Evolutionary conservation across 1,140 invertebrate species (phyloP).

Genomic region (Episyrphus balteatus): DNA sequence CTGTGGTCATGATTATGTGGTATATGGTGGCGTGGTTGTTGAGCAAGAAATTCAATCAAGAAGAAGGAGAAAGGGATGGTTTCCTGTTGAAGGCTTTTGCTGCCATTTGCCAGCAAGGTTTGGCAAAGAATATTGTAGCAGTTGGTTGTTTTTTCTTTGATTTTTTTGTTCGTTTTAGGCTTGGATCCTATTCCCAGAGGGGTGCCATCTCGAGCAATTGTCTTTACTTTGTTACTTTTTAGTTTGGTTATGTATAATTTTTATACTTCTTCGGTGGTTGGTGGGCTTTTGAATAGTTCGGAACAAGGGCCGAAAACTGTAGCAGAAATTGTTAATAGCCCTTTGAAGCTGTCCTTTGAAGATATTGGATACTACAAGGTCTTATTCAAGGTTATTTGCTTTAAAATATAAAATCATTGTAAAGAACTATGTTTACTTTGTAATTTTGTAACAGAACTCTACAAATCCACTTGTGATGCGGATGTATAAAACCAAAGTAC

Average conservation of each 20-base stretch:
- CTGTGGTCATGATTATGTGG: slow-evolving; percentile 18
- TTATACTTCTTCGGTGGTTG: slow-evolving; percentile 34
- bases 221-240: slow-evolving; percentile 23
- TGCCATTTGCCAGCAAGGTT: slow-evolving; percentile 27
- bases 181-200: slow-evolving; percentile 19
- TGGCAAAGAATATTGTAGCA: too few species aligned
- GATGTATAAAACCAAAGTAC: slow-evolving; percentile 19
- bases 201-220: slow-evolving; percentile 17
- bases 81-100: slow-evolving; percentile 14
- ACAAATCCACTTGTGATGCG: slow-evolving; percentile 7
- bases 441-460: too few species aligned
- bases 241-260: slow-evolving; percentile 32
- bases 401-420: too few species aligned
- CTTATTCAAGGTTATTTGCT: slow-evolving; percentile 24
- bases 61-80: neutral
- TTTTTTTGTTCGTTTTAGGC: too few species aligned
- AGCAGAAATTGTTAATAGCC: slow-evolving; percentile 21
- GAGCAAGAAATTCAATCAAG: neutral
- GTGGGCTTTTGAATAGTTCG: slow-evolving; percentile 25
- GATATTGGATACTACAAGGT: slow-evolving; percentile 35
- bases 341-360: slow-evolving; percentile 27
- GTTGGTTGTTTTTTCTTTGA: too few species aligned
- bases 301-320: slow-evolving; percentile 22
- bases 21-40: slow-evolving; percentile 4
- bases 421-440: too few species aligned